Base-by-base conservation (phyloP, 2,113 vertebrate species). In the Pedionomus torquatus region DNA sequence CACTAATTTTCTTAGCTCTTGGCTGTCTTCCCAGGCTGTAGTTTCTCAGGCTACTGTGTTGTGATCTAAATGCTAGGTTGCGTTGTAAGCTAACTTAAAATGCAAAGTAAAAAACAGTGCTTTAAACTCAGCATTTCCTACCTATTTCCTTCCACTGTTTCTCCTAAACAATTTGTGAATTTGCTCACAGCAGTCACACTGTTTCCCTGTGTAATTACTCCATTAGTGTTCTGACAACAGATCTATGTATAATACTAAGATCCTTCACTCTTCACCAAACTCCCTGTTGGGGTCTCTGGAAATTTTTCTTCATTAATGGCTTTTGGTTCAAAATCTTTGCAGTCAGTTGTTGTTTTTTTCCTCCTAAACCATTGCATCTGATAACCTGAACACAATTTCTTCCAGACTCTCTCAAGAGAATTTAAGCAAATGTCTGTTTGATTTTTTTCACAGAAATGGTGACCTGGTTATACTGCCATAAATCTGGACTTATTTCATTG, bases 1-100 rank as follows among this genome's bases (percentile, higher is more conserved):
- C 13, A 24, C 90, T 96, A 89, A 95, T 97, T 96, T 97, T 92
- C 92, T 93, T 81, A 78, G 86, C 31, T 95, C 61, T 89, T 95
- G 96, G 88, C 92, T 93, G 48, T 68, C 39, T 97, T 96, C 88
- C 95, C 90, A 97, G 95, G 43, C 88, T 89, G 80, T 18, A 75
- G 89, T 52, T 95, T 92, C 82, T 95, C 74, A 65, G 74, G 61
- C 55, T 87, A 51, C 33, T 30, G 18, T 90, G 75, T 77, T 95
- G 74, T 86, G 87, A 83, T 84, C 84, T 91, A 91, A 87, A 76
- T 61, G 58, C 81, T 95, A 58, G 65, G 24, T 51, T 65, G 83
- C 61, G 31, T 63, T 95, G 83, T 71, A 89, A 94, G 54, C 39
- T 81, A 70, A 66, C 79, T 58, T 83, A 48, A 89, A 74, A 95